These are phyloP conservation scores for Clytia hemisphaerica DNA, from an alignment of 30 jellyfish, hydroid and myxozoan species.

Conservation along the genomic window DNA sequence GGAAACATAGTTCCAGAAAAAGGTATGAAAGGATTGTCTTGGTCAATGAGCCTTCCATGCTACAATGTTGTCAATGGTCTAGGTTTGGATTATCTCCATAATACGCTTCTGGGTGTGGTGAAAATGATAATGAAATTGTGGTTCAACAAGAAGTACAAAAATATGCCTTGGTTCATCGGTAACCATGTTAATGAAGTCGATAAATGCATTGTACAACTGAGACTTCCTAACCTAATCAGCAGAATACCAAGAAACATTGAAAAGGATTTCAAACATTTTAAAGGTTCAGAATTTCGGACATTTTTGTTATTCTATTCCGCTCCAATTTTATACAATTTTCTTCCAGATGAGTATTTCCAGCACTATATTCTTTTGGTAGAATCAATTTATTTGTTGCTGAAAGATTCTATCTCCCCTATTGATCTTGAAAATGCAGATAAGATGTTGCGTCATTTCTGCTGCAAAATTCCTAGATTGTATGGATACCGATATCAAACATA, in stretches of 20 bases:
- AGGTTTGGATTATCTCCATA: slow-evolving; percentile 16
- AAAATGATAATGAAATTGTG: slow-evolving; percentile 24
- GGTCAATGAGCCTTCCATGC: not conserved
- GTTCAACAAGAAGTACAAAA: slow-evolving; percentile 18
- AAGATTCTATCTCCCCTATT: not conserved
- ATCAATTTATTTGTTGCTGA: not conserved
- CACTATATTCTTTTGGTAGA: not conserved
- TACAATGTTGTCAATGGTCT: slow-evolving; percentile 12
- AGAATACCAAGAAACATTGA: slow-evolving; percentile 3
- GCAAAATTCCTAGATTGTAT: not conserved
- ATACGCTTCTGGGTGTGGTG: slow-evolving; percentile 30
- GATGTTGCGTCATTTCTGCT: not conserved
- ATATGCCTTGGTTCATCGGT: slow-evolving; percentile 4
- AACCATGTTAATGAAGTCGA: not conserved
- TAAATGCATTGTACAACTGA: not conserved
- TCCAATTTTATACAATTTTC: not conserved
- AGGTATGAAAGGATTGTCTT: not conserved
- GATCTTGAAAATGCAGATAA: not conserved
- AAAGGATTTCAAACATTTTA: not conserved
- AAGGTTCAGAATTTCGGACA: not conserved
- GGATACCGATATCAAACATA: not conserved
- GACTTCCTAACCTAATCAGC: slow-evolving; percentile 1
- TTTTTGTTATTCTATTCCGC: not conserved
- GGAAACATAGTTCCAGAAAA: not conserved
- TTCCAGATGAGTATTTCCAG: slow-evolving; percentile 2